phyloP scores from a whole-genome alignment of 2,113 vertebrate species.

The Craseonycteris thonglongyai region DNA sequence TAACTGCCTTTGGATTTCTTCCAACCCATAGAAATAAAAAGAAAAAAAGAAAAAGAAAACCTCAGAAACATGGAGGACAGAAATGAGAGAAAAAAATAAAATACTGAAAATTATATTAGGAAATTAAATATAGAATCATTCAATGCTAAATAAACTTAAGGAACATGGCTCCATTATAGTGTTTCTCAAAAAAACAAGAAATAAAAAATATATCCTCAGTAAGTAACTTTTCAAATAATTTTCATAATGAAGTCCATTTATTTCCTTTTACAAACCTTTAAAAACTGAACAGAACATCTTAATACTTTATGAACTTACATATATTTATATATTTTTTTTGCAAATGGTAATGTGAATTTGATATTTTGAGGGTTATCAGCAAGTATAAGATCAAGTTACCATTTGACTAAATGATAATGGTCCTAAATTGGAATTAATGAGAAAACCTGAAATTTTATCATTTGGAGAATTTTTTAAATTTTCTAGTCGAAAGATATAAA shows the following conservation, averaged over 20 bases:
- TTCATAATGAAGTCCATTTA: neutral
- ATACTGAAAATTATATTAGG: neutral
- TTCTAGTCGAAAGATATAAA: neutral
- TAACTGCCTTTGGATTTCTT: constrained; percentile 37
- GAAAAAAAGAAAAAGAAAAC: too few relatives aligned
- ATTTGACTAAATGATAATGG: neutral
- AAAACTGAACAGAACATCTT: neutral
- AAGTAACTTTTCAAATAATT: neutral
- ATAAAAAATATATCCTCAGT: neutral
- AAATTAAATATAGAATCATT: neutral
- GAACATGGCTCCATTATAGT: neutral
- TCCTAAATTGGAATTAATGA: neutral
- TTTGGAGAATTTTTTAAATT: neutral
- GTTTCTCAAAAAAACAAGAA: neutral
- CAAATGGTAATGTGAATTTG: neutral
- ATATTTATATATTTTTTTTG: neutral
- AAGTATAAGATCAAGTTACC: neutral
- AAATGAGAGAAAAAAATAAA: constrained; percentile 40
- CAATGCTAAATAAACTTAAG: neutral
- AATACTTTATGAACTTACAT: neutral
- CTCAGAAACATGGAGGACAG: constrained; percentile 54
- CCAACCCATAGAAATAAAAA: constrained; percentile 28
- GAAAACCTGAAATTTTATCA: neutral
- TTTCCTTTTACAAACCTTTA: neutral
- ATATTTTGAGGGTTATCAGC: neutral